Base-by-base conservation (phyloP, 1,140 invertebrate genomes). In the Pantala flavescens region DNA sequence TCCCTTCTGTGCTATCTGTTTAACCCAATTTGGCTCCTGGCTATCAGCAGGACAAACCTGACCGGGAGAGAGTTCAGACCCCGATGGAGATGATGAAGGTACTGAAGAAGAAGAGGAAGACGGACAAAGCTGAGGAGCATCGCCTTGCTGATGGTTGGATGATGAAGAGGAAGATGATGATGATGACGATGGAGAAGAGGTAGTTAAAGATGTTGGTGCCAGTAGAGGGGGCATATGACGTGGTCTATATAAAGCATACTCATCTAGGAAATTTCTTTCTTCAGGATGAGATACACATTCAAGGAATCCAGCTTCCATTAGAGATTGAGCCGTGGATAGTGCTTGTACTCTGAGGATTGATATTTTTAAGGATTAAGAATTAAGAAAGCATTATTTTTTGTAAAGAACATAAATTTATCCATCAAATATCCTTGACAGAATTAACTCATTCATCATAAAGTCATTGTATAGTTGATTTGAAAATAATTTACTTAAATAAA, bases 221-320 rank as follows among this genome's bases (percentile, higher is more conserved):
- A 78, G 77, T 5, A 78, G 77, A 55, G 77, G 43, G 24, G 11
- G 72, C 55, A 24, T 71, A 28, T 23, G 23, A 73, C 16, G 81
- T 76, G 24, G 84, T 79, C 84, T 84, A 77, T 90, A 90, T 0
- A 88, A 79, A 11, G 84, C 84, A 78, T 87, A 87, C 21, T 86
- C 87, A 81, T 90, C 89, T 70, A 84, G 77, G 79, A 88, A 88
- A 3, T 83, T 79, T 73, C 80, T 80, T 43, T 87, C 81, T 71
- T 55, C 77, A 78, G 9, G 79, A 78, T 9, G 84, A 77, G 87
- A 84, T 23, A 93, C 84, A 74, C 88, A 87, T 80, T 94, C 91
- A 73, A 96, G 86, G 77, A 90, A 92, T 28, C 89, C 89, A 21
- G 89, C 90, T 82, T 92, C 90, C 2, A 96, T 79, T 16, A 97